Percentiles rank a stretch among this genome's conserved stretches.
Conservation (phyloP, 2,888 invertebrate species). For the Apotomis betuletana region DNA sequence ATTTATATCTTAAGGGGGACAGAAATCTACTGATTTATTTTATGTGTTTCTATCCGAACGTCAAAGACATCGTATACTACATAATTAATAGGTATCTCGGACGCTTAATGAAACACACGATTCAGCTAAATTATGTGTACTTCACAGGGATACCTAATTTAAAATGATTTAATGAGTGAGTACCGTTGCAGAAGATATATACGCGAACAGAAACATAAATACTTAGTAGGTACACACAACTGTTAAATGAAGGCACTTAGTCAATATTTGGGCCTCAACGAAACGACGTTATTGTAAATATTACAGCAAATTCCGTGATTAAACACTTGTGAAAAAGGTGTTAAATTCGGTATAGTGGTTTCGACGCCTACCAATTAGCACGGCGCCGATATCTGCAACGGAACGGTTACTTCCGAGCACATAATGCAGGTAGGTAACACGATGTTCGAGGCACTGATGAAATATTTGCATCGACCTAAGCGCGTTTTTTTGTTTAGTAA, state of each 20-base stretch:
- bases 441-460: constrained; percentile 6
- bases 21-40: constrained; percentile 18
- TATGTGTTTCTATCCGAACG: not conserved
- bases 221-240: constrained; percentile 59
- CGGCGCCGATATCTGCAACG: constrained; percentile 66
- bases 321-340: constrained; percentile 67
- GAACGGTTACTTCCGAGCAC: constrained; percentile 65
- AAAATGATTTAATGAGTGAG: not conserved
- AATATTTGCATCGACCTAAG: constrained; percentile 20
- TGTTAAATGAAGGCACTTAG: constrained; percentile 59
- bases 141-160: not conserved
- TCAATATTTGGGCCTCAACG: constrained; percentile 65
- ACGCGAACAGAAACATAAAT: constrained; percentile 14
- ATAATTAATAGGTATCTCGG: not conserved
- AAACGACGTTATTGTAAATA: constrained; percentile 70
- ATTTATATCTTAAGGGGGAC: constrained; percentile 5
- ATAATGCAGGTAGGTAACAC: constrained; percentile 39
- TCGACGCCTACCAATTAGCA: constrained; percentile 80
- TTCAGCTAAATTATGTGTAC: not conserved
- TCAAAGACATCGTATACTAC: not conserved
- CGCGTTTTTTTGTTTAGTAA: not conserved
- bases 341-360: constrained; percentile 67
- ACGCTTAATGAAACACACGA: not conserved
- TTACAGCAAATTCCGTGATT: constrained; percentile 61
- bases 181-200: not conserved